Base-by-base conservation (phyloP, 2,797 vertebrate genomes). In the Cyprinella venusta region DNA sequence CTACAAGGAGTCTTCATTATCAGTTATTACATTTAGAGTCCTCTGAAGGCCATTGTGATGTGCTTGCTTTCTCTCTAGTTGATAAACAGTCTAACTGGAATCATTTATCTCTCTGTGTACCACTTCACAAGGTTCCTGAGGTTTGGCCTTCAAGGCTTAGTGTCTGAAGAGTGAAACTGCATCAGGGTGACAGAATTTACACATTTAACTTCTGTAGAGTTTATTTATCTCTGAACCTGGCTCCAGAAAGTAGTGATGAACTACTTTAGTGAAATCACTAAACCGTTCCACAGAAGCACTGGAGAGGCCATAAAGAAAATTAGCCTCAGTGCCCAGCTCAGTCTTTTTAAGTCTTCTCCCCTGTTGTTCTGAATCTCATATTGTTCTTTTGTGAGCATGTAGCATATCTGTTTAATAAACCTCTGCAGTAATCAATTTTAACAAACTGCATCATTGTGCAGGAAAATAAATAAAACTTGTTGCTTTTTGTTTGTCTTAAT, bases 241-340 rank as follows among this genome's bases (percentile, higher is more conserved):
- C 61, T 72, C 16, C 50, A 67, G 68, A 78, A 79, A 72, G 56
- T 85, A 24, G 75, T 78, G 65, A 74, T 72, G 76, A 68, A 71
- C 76, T 59, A 65, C 40, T 48, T 82, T 48, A 82, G 38, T 68
- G 50, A 86, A 78, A 85, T 85, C 79, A 52, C 69, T 70, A 75
- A 76, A 54, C 70, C 52, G 15, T 59, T 42, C 80, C 63, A 80
- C 81, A 79, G 72, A 85, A 81, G 33, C 76, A 84, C 86, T 85
- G 86, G 85, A 82, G 83, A 88, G 82, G 81, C 80, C 77, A 80
- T 82, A 77, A 85, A 89, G 61, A 80, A 68, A 72, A 84, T 75
- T 54, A 71, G 87, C 76, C 56, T 54, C 75, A 81, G 65, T 80
- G 72, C 40, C 33, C 6, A 21, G 64, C 50, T 76, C 84, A 78